phyloP scores from a whole-genome alignment of 2,797 vertebrate genomes.

The Xiphophorus birchmanni region DNA sequence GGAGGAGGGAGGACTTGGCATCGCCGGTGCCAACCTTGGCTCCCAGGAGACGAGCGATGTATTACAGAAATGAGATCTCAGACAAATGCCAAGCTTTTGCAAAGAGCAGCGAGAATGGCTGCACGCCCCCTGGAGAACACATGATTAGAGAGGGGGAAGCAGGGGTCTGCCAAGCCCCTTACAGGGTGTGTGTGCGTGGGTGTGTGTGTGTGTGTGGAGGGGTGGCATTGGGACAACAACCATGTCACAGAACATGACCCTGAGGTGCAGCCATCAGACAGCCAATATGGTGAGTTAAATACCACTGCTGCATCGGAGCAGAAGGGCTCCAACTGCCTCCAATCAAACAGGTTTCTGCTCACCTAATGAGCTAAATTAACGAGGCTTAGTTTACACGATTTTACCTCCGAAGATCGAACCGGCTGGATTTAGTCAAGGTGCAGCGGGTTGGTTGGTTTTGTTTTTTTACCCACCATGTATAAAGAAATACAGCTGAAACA shows the following conservation, averaged over 20 bases:
- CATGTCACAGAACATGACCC: constrained; percentile 82
- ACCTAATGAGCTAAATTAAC: constrained; percentile 77
- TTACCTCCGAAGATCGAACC: constrained; percentile 45
- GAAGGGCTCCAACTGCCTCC: constrained; percentile 73
- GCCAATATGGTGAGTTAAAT: constrained; percentile 83
- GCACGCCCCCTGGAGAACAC: constrained; percentile 72
- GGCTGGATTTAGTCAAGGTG: neutral
- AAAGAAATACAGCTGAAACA: neutral
- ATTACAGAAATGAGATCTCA: constrained; percentile 84
- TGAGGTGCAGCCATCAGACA: constrained; percentile 80
- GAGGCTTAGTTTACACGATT: constrained; percentile 63
- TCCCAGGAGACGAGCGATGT: constrained; percentile 81
- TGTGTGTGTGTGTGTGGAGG: constrained; percentile 9
- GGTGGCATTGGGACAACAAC: constrained; percentile 74
- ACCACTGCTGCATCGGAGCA: constrained; percentile 73
- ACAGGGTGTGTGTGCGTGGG: constrained; percentile 38
- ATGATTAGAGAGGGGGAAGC: constrained; percentile 78
- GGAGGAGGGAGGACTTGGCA: constrained; percentile 62
- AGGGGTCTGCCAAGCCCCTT: constrained; percentile 77
- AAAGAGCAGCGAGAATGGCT: constrained; percentile 70
- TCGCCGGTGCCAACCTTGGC: constrained; percentile 71
- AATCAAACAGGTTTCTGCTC: constrained; percentile 79
- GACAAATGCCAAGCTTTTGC: constrained; percentile 82
- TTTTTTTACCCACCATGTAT: neutral
- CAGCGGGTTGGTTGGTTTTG: no score